phyloP scores from a whole-genome alignment of 2,888 invertebrate species.

The Chymomyza procnemis region DNA sequence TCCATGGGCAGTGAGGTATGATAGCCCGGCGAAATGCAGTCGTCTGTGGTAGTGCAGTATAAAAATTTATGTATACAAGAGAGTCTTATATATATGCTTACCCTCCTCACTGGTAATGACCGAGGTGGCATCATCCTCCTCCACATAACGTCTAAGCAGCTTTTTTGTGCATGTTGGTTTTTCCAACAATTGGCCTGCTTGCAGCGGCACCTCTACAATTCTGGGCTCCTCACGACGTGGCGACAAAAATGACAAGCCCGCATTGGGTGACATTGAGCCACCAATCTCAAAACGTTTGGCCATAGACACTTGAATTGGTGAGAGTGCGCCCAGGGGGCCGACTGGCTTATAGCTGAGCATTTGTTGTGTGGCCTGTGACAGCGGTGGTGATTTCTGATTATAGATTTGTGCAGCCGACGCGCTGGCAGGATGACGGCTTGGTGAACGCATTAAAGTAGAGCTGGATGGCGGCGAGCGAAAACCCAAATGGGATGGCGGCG shows the following conservation, averaged over 20 bases:
- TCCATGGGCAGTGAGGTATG: slow-evolving; percentile 78
- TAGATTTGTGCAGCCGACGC: slow-evolving; percentile 56
- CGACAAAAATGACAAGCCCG: slow-evolving; percentile 74
- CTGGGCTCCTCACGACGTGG: slow-evolving; percentile 77
- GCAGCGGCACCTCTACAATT: slow-evolving; percentile 75
- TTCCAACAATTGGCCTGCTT: slow-evolving; percentile 72
- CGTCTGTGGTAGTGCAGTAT: slow-evolving; percentile 61
- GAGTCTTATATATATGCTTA: slow-evolving; percentile 40
- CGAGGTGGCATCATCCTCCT: slow-evolving; percentile 78
- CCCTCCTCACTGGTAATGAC: slow-evolving; percentile 79
- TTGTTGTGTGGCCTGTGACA: slow-evolving; percentile 74
- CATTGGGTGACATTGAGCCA: slow-evolving; percentile 76
- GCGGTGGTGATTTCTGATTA: slow-evolving; percentile 74
- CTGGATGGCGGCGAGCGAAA: slow-evolving; percentile 75
- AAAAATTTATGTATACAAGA: too few relatives aligned
- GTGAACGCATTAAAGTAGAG: slow-evolving; percentile 73
- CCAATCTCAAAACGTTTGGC: slow-evolving; percentile 76
- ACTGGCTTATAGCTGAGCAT: slow-evolving; percentile 76
- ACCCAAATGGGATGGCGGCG: slow-evolving; percentile 58
- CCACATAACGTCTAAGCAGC: slow-evolving; percentile 77
- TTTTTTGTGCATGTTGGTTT: slow-evolving; percentile 78
- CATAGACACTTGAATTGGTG: slow-evolving; percentile 76
- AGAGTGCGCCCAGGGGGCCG: slow-evolving; percentile 75
- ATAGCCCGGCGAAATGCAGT: slow-evolving; percentile 79
- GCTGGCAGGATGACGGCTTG: slow-evolving; percentile 68